These are phyloP conservation scores for Blastomussa wellsi DNA, from an alignment of 92 coral and sea anemone species.

Conservation along the genomic window DNA sequence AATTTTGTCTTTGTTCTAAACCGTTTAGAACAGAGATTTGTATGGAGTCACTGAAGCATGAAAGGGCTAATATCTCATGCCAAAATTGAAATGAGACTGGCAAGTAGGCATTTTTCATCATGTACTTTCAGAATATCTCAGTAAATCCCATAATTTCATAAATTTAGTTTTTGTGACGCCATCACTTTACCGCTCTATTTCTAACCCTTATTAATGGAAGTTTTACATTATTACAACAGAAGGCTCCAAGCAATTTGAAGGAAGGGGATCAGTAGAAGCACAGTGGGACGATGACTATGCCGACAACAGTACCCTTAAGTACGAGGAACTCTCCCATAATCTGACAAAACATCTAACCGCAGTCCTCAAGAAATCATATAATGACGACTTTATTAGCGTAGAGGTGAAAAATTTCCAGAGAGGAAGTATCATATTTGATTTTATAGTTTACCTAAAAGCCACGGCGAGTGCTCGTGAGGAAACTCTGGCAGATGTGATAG, in stretches of 20 bases:
- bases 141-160: no score
- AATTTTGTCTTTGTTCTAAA: no score
- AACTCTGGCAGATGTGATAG: not conserved
- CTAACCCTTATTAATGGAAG: not conserved
- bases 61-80: no score
- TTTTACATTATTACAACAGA: not conserved
- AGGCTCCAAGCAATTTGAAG: not conserved
- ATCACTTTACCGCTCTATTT: no score
- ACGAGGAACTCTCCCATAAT: not conserved
- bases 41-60: no score
- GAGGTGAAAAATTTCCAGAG: not conserved
- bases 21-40: no score
- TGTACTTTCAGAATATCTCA: no score
- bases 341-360: not conserved
- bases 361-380: not conserved
- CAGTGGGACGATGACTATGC: not conserved
- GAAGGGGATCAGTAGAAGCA: not conserved
- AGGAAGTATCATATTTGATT: constrained; percentile 35
- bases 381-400: not conserved
- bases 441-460: constrained; percentile 8
- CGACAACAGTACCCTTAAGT: not conserved
- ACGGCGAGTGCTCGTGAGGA: not conserved
- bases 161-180: no score
- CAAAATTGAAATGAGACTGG: no score
- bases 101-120: no score